Evolutionary conservation across 2,888 invertebrate species (phyloP).

Genomic region (Linyphia triangularis): DNA sequence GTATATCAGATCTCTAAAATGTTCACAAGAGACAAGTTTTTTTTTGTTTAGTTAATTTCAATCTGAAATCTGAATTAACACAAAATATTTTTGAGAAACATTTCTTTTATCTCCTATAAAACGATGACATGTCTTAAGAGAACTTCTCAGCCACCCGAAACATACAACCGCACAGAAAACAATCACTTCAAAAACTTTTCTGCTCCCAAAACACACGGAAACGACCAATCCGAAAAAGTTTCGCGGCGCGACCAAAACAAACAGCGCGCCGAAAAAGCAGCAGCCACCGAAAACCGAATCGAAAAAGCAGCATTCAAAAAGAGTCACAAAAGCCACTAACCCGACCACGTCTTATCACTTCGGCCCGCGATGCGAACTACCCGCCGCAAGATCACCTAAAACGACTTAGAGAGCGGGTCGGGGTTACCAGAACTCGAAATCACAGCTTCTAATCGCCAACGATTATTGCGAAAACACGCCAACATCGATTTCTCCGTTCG

Average conservation of each 20-base stretch:
- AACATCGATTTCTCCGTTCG: slow-evolving; percentile 60
- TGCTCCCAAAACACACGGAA: neutral
- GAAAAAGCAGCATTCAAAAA: neutral
- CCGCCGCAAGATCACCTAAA: slow-evolving; percentile 68
- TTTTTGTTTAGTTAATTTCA: too few species aligned
- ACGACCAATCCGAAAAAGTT: slow-evolving; percentile 4
- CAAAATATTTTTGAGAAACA: too few species aligned
- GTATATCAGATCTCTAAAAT: too few species aligned
- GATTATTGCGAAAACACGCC: slow-evolving; percentile 47
- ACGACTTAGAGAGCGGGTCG: slow-evolving; percentile 48
- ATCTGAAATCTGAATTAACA: too few species aligned
- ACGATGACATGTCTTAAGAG: too few species aligned
- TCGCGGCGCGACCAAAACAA: slow-evolving; percentile 26
- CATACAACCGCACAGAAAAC: neutral
- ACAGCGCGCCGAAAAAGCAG: neutral
- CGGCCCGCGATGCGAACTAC: slow-evolving; percentile 66
- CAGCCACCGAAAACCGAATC: too few species aligned
- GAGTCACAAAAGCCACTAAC: slow-evolving; percentile 11
- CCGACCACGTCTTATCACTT: slow-evolving; percentile 67
- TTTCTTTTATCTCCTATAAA: too few species aligned
- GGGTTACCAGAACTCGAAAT: slow-evolving; percentile 52
- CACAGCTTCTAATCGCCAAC: slow-evolving; percentile 67
- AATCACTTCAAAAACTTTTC: neutral
- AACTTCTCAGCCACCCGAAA: neutral
- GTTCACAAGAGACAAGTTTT: too few species aligned